phyloP scores from a whole-genome alignment of 2,888 invertebrate genomes.

The Gortyna flavago region DNA sequence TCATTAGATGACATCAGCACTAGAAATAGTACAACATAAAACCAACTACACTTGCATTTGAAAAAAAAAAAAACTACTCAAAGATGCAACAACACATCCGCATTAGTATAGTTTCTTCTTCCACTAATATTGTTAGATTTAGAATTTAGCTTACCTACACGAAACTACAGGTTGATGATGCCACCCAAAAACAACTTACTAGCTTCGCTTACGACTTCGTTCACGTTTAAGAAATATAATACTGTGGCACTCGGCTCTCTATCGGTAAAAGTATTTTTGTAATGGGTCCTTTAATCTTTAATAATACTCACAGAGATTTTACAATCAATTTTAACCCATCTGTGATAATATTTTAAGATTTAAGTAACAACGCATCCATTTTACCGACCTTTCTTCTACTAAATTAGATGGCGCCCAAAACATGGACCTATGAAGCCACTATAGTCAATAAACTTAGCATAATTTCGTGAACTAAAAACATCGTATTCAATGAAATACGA shows the following conservation, averaged over 20 bases:
- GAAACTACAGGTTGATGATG: background rate
- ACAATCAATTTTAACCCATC: too few species aligned
- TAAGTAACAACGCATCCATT: background rate
- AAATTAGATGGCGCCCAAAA: constrained; percentile 13
- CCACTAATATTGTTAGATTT: background rate
- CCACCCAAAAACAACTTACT: background rate
- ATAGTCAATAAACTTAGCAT: constrained; percentile 14
- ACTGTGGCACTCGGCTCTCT: background rate
- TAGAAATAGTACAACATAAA: constrained; percentile 21
- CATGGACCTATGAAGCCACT: background rate
- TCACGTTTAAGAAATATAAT: background rate
- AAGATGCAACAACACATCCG: constrained; percentile 7
- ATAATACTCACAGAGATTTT: background rate
- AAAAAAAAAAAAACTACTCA: constrained; percentile 16
- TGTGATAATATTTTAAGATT: background rate
- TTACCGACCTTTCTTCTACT: background rate
- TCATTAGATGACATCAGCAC: constrained; percentile 37
- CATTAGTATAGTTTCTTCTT: background rate
- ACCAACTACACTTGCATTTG: background rate
- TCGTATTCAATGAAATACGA: constrained; percentile 38
- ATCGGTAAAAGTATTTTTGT: background rate
- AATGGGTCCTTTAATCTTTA: too few species aligned
- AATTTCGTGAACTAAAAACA: constrained; percentile 47
- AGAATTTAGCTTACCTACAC: background rate
- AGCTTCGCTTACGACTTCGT: too few species aligned